Base-by-base conservation (phyloP, 2,797 vertebrate species). In the Distichodus sexfasciatus region DNA sequence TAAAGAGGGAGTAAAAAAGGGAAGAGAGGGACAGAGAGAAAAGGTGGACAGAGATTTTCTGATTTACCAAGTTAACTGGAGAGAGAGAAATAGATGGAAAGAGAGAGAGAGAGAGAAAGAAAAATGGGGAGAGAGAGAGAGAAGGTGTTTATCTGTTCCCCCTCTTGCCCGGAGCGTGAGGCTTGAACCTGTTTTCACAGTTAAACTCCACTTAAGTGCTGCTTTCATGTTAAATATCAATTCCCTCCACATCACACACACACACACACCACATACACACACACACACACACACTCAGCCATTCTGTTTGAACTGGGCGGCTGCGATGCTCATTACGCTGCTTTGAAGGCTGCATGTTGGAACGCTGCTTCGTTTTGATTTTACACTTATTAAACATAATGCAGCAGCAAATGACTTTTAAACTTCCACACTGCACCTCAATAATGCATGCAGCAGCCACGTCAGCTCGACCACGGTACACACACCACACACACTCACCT, bases 281-380 rank as follows among this genome's bases (percentile, higher is more conserved):
- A 80, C 83, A 84, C 79, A 87, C 81, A 89, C 79, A 90, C 90
- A 91, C 85, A 90, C 86, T 91, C 79, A 79, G 64, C 71, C 76
- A 91, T 89, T 91, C 88, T 83, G 85, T 91, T 90, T 92, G 88
- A 91, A 91, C 89, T 87, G 74, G 79, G 72, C 78, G 64, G 54
- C 41, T 53, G 83, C 82, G 79, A 76, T 68, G 75, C 83, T 91
- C 86, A 90, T 90, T 91, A 90, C 60, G 69, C 68, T 67, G 79
- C 81, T 90, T 90, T 91, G 89, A 90, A 92, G 89, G 85, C 77
- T 71, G 83, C 74, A 86, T 82, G 84, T 81, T 81, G 74, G 81
- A 87, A 83, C 82, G 84, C 78, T 81, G 81, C 81, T 82, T 85
- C 80, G 71, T 84, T 88, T 87, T 85, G 85, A 88, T 89, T 88